These are phyloP conservation scores for Apis dorsata DNA, from an alignment of 1,140 invertebrate genomes.

Conservation along the genomic window DNA sequence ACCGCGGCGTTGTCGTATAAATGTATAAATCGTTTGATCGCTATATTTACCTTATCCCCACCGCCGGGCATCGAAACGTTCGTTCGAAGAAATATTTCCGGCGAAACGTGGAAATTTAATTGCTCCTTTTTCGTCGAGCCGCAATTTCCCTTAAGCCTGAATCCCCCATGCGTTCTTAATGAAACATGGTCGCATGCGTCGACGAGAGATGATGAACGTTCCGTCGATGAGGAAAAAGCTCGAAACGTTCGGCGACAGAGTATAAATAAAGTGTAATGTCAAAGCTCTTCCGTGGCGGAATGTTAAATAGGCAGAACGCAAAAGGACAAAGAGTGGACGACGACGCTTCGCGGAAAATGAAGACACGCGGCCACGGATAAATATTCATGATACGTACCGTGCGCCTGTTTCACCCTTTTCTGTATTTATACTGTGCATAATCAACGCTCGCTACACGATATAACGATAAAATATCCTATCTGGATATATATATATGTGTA, in stretches of 20 bases:
- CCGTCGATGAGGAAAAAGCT: neutral
- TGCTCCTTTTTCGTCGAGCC: neutral
- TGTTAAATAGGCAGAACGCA: conserved; percentile 1
- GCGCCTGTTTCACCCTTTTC: conserved; percentile 20
- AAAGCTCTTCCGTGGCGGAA: conserved; percentile 21
- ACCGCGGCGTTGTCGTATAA: no score
- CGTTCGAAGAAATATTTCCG: no score
- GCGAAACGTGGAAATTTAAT: no score
- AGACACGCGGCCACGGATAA: conserved; percentile 5
- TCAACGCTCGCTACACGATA: neutral
- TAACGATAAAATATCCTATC: conserved; percentile 3
- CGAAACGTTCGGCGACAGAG: neutral
- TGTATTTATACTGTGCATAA: conserved; percentile 12
- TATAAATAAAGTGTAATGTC: conserved; percentile 20
- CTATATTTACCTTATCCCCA: no score
- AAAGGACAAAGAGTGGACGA: neutral
- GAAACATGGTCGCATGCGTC: neutral
- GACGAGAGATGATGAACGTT: conserved; percentile 1
- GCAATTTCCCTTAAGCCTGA: neutral
- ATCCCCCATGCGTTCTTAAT: neutral
- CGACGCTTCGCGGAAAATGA: conserved; percentile 7
- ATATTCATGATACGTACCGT: conserved; percentile 33
- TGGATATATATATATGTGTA: no score
- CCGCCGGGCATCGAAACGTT: no score
- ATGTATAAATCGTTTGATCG: no score